Base-by-base conservation (phyloP, 2,113 vertebrate genomes). In the Ameiurus melas region DNA sequence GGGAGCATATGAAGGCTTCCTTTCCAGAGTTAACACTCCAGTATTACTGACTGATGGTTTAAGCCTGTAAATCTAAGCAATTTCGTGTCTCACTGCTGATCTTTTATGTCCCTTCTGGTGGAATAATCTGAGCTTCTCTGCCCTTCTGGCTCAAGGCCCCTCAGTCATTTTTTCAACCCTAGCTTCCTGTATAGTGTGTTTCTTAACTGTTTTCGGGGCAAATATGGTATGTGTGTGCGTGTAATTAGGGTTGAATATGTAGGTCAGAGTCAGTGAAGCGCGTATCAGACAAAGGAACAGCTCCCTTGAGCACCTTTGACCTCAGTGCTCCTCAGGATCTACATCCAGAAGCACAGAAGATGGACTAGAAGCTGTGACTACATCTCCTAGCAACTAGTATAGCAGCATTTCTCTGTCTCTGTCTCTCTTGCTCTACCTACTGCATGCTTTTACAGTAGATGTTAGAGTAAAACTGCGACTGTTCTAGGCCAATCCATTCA, bases 21-120 rank as follows among this genome's bases (percentile, higher is more conserved):
- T 70, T 39, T 75, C 70, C 55, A 82, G 33, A 84, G 70, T 83
- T 84, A 88, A 83, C 62, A 71, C 22, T 60, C 36, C 51, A 77
- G n/a, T 86, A 27, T 60, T 36, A n/a, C 70, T 55, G 78, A 53
- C 22, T 81, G 57, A 87, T 84, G 60, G 60, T 27, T 53, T 16
- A 43, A 66, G 57, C 43, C 78, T 22, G 43, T 84, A 86, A 89
- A 85, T 68, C 71, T 84, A 87, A 86, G 66, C 77, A 80, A 83
- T 82, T 91, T 88, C 91, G 84, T 88, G 91, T 85, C 89, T 87
- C 85, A 89, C 70, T 85, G 84, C 87, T 77, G 25, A 19, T 83
- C 64, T 85, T 70, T 85, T 83, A 83, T 79, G 47, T 83, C 71
- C 83, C 70, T 89, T 78, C 87, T 83, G 57, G 84, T 85, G 16